These are phyloP conservation scores for Notiomystis cincta DNA, from an alignment of 2,113 vertebrate genomes.

Conservation along the genomic window DNA sequence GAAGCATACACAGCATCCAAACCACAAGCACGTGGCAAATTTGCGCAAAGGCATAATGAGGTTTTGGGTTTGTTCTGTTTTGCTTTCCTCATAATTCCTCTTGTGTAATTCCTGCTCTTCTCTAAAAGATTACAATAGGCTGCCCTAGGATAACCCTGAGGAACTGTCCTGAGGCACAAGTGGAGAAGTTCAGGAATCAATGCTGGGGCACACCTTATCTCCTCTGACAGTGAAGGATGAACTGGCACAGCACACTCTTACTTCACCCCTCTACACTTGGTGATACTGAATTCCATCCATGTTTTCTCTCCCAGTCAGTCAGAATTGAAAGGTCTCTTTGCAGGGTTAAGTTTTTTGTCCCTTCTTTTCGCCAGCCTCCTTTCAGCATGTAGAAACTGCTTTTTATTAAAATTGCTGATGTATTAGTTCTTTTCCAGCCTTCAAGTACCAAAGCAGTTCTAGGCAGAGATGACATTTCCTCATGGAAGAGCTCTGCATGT, in stretches of 20 bases:
- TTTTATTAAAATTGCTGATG: background rate
- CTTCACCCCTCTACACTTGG: background rate
- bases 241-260: background rate
- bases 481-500: fast-evolving
- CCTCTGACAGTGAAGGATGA: background rate
- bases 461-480: background rate
- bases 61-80: background rate
- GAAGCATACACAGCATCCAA: background rate
- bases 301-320: background rate
- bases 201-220: background rate
- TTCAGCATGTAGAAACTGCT: background rate
- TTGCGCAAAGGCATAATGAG: background rate
- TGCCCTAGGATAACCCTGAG: background rate
- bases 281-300: background rate
- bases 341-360: background rate
- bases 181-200: background rate
- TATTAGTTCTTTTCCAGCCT: background rate
- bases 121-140: background rate
- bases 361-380: background rate
- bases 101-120: background rate
- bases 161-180: background rate
- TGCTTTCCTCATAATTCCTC: background rate
- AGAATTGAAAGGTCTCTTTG: background rate
- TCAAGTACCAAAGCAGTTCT: background rate
- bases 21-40: background rate